Evolutionary conservation across 2,888 invertebrate species (phyloP), one percentile per base, ranked within the genome.

Genomic region (Chrysomela aeneicollis): DNA sequence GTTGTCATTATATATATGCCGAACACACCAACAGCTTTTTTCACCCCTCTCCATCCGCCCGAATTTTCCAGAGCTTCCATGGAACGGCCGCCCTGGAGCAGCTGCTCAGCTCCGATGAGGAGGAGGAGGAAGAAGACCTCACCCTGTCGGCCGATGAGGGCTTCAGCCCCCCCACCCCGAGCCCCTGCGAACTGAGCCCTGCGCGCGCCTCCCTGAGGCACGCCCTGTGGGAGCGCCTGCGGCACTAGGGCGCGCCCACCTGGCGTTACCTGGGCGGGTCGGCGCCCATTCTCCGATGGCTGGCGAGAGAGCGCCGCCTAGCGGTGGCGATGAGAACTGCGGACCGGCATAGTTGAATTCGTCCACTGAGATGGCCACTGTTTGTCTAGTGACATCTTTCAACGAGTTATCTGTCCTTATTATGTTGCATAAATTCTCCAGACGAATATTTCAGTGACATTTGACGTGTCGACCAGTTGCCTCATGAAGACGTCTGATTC

Each of bases 111-210:
- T 79, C 79, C 26, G 80, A 79, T 51, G 82, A 82, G 62, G 83
- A 83, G 57, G 82, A 83, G 50, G 26, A 26, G 26, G 26, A 26
- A 26, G 82, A 83, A 26, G 82, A 83, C 68, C 71, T 82, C 54
- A 83, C 82, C 15, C 74, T 83, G 30, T 82, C 83, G 0, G 81
- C 81, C 0, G 83, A 83, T 63, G 83, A 83, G 70, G 81, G 82
- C 35, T 82, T 82, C 70, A 83, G 82, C 72, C 83, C 83, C 2
- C 83, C 83, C 18, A 83, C 83, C n/a, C 83, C 83, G 26, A 82
- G 82, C 69, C 83, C 82, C 1, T 81, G 81, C 65, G 81, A 82
- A 66, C 70, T 81, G 60, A 82, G 81, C 66, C 82, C 82, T 10
- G 78, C 80, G 26, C 76, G 78, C 63, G 77, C 78, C 22, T 77